A percentile compares a stretch with the other conserved stretches of the same genome.
Evolutionary conservation across 1,140 invertebrate genomes (phyloP).

Genomic region (Neoseiulus cucumeris): DNA sequence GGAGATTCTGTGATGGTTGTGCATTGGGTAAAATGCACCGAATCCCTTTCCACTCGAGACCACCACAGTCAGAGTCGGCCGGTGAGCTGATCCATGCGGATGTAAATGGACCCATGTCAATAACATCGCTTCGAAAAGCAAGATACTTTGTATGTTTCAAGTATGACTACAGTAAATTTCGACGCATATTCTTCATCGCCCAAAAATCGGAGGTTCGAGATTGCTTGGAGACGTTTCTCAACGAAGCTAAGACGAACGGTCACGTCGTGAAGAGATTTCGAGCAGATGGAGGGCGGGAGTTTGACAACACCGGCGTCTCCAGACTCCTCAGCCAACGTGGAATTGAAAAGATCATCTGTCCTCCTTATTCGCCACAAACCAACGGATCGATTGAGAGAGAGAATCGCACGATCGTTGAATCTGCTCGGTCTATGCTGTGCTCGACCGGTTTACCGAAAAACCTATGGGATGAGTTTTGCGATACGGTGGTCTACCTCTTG

Average conservation of each 20-base stretch:
- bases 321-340: slow-evolving; percentile 1
- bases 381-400: slow-evolving; percentile 12
- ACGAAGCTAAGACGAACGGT: neutral
- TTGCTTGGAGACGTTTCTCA: too few species aligned
- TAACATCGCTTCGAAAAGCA: neutral
- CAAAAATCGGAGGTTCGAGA: neutral
- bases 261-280: slow-evolving; percentile 10
- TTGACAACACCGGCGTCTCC: slow-evolving; percentile 6
- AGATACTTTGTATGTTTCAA: neutral
- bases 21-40: too few species aligned
- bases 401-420: slow-evolving; percentile 14
- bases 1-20: too few species aligned
- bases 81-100: too few species aligned
- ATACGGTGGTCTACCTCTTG: slow-evolving; percentile 11
- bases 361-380: slow-evolving; percentile 11
- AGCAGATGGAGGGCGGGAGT: slow-evolving; percentile 14
- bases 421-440: slow-evolving; percentile 15
- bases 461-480: slow-evolving; percentile 15
- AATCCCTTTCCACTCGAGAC: too few species aligned
- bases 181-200: neutral
- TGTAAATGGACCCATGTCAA: too few species aligned
- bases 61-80: too few species aligned
- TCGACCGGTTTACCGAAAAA: slow-evolving; percentile 7
- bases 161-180: neutral
- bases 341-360: neutral